Evolutionary conservation across 2,113 vertebrate genomes (phyloP).

Genomic region (Piaya cayana): DNA sequence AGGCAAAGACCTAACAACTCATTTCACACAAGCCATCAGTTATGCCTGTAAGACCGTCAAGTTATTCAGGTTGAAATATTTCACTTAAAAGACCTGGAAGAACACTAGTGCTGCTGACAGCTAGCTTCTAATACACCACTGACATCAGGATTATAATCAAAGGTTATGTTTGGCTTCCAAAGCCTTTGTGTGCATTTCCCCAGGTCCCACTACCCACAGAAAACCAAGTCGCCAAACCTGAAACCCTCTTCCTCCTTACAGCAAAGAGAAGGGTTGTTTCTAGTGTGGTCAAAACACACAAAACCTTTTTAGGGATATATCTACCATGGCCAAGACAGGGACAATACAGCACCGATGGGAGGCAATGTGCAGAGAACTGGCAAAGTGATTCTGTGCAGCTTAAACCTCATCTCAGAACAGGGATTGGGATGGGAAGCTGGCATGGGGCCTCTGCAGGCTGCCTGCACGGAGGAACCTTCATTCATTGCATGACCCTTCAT

Average conservation of each 20-base stretch:
- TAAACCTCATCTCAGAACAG: background rate
- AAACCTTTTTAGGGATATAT: background rate
- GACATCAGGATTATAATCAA: background rate
- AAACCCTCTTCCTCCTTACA: background rate
- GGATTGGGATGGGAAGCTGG: background rate
- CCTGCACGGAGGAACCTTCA: background rate
- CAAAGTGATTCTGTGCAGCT: background rate
- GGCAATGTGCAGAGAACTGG: fast-evolving
- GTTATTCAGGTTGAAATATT: background rate
- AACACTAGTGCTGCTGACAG: background rate
- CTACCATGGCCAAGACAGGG: background rate
- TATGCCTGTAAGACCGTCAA: background rate
- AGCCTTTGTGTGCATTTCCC: background rate
- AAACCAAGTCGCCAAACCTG: background rate
- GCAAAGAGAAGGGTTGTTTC: background rate
- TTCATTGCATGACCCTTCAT: background rate
- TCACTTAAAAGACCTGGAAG: background rate
- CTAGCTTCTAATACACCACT: background rate
- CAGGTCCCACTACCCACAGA: background rate
- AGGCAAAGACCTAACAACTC: background rate
- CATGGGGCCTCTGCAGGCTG: background rate
- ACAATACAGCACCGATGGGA: fast-evolving
- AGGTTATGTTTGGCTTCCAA: background rate
- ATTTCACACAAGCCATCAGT: background rate
- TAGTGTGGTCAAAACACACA: background rate